A percentile compares a stretch with the other conserved stretches of the same genome.
phyloP scores from a whole-genome alignment of 2,888 invertebrate species.

The Rhopalosiphum nymphaeae region DNA sequence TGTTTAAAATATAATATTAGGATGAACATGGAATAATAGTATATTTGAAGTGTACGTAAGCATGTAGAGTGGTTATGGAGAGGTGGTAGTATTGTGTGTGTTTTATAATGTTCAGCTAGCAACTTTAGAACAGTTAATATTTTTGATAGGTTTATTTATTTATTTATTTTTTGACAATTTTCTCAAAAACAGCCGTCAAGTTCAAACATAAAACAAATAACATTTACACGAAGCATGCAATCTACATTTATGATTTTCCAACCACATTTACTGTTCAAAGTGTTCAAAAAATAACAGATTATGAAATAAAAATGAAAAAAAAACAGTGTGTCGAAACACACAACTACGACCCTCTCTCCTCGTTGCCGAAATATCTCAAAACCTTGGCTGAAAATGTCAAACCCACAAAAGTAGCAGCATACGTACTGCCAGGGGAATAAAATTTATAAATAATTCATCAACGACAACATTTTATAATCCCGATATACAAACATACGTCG shows the following conservation, averaged over 20 bases:
- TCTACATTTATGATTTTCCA: not conserved
- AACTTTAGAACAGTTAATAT: not conserved
- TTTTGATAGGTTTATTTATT: not conserved
- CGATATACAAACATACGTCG: not conserved
- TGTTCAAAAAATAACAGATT: not conserved
- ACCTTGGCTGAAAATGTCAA: not conserved
- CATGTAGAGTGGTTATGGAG: not conserved
- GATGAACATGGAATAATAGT: not conserved
- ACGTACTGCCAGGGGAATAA: not conserved
- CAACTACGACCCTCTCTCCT: not conserved
- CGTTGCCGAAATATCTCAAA: not conserved
- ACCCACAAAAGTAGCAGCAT: not conserved
- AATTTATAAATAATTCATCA: not conserved
- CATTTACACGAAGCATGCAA: not conserved
- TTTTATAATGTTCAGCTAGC: not conserved
- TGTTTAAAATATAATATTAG: not conserved
- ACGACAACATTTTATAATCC: not conserved
- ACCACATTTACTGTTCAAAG: not conserved
- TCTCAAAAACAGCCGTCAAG: not conserved
- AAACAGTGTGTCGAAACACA: not conserved
- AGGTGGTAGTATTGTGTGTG: not conserved
- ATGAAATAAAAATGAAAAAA: not conserved
- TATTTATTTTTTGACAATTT: not conserved
- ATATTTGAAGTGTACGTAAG: not conserved
- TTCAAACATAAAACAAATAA: too few species aligned